Evolutionary conservation across 2,888 invertebrate species (phyloP).

Genomic region (Dolichomitus sp.): DNA sequence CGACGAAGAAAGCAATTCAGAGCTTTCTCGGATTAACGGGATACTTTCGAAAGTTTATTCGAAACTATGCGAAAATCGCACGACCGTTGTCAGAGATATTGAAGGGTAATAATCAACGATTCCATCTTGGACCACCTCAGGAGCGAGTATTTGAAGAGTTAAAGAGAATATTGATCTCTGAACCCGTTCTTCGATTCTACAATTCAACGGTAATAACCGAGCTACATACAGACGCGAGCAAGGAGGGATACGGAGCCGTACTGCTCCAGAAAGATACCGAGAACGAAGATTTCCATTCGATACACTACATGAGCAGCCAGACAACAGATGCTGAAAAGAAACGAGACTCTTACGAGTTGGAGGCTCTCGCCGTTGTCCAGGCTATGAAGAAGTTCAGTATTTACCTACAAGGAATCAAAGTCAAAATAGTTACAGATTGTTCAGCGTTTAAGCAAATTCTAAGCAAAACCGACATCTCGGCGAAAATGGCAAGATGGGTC

Average conservation of each 20-base stretch:
- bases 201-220: not conserved
- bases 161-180: not conserved
- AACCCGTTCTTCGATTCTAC: not conserved
- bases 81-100: not conserved
- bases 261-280: not conserved
- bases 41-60: slow-evolving; percentile 5
- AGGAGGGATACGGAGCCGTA: not conserved
- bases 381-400: not conserved
- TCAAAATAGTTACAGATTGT: not conserved
- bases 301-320: not conserved
- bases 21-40: slow-evolving; percentile 9
- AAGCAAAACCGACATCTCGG: not conserved
- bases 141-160: not conserved
- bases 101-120: not conserved
- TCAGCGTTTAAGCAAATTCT: not conserved
- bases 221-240: not conserved
- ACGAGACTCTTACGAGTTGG: not conserved
- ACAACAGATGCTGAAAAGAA: not conserved
- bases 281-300: not conserved
- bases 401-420: not conserved
- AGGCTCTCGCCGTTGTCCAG: not conserved
- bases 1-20: slow-evolving; percentile 41
- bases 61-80: slow-evolving; percentile 1
- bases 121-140: not conserved
- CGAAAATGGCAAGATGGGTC: slow-evolving; percentile 62